A percentile compares a stretch with the other conserved stretches of the same genome.
Evolutionary conservation across 1,140 invertebrate genomes (phyloP).

Genomic region (Agrypnia vestita): DNA sequence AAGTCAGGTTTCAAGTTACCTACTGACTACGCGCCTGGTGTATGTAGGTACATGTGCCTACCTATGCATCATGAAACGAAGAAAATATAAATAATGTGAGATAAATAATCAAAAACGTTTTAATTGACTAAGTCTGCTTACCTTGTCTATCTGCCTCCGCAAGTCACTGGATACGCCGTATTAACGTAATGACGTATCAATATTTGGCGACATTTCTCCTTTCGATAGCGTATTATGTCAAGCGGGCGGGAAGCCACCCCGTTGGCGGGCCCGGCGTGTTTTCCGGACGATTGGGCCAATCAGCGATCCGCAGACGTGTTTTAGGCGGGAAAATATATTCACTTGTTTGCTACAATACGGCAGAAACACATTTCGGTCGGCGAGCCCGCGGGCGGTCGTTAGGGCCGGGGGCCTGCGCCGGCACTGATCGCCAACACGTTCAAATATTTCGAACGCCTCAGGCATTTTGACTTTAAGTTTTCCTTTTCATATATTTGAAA

Average conservation of each 20-base stretch:
- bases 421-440: constrained; percentile 29
- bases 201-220: constrained; percentile 37
- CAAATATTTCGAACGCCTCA: constrained; percentile 29
- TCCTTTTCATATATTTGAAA: too few relatives aligned
- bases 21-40: too few relatives aligned
- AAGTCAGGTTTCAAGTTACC: too few relatives aligned
- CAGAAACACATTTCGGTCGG: constrained; percentile 47
- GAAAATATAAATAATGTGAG: too few relatives aligned
- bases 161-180: too few relatives aligned
- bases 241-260: constrained; percentile 17
- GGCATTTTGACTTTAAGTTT: constrained; percentile 5
- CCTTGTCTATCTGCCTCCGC: too few relatives aligned
- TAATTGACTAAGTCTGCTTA: neutral
- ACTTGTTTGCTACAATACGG: constrained; percentile 59
- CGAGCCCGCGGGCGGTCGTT: constrained; percentile 5
- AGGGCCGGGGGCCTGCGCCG: neutral
- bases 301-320: constrained; percentile 33
- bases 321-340: constrained; percentile 53
- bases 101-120: neutral
- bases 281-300: constrained; percentile 59
- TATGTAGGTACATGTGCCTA: too few relatives aligned
- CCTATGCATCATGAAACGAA: too few relatives aligned
- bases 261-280: constrained; percentile 52
- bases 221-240: constrained; percentile 28
- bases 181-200: constrained; percentile 43